Percentiles rank a stretch among this genome's conserved stretches.
Conservation (phyloP, 2,797 vertebrate species). For the Hippopotamyrus pictus region DNA sequence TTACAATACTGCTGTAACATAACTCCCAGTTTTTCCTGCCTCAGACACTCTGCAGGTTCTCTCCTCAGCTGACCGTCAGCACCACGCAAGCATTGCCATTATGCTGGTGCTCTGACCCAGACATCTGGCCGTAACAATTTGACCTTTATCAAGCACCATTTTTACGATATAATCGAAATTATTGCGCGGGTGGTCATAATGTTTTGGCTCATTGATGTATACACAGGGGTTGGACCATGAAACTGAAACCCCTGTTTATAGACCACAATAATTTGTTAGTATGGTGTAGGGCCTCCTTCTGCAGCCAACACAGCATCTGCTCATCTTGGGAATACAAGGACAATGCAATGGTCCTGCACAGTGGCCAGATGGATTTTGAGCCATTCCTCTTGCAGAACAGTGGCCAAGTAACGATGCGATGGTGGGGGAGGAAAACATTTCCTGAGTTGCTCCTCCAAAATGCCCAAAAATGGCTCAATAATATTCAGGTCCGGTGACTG, state of each 20-base stretch:
- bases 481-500: not conserved
- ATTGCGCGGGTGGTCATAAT: not conserved
- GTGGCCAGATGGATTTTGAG: not conserved
- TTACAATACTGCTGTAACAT: not conserved
- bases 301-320: not conserved
- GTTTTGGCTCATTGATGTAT: not conserved
- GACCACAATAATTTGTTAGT: not conserved
- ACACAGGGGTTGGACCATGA: not conserved
- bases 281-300: not conserved
- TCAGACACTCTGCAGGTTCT: not conserved
- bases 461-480: not conserved
- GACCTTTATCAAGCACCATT: not conserved
- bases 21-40: not conserved
- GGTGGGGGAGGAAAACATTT: not conserved
- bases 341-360: not conserved
- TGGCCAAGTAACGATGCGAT: not conserved
- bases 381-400: not conserved
- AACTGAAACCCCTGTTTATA: not conserved
- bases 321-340: not conserved
- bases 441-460: not conserved
- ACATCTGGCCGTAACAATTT: not conserved
- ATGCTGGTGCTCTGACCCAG: not conserved
- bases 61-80: not conserved
- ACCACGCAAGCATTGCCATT: not conserved
- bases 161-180: not conserved